Conservation (phyloP, 1,140 invertebrate genomes). For the Coboldia fuscipes region DNA sequence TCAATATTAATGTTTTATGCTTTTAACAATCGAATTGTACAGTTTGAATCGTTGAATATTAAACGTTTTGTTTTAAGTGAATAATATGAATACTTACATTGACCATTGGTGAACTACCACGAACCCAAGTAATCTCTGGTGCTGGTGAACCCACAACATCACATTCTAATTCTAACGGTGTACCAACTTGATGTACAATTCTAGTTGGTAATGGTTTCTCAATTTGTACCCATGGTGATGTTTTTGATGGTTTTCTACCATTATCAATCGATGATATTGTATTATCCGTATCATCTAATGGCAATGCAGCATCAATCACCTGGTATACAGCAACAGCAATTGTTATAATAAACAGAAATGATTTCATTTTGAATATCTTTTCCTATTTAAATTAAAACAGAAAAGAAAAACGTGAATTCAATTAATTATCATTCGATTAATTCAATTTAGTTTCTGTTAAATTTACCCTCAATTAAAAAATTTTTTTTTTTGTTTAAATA, state of each 20-base stretch:
- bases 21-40: too few relatives aligned
- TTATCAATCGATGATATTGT: slow-evolving; percentile 10
- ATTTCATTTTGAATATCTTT: too few relatives aligned
- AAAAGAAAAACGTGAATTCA: too few relatives aligned
- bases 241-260: slow-evolving; percentile 13
- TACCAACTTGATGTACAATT: slow-evolving; percentile 21
- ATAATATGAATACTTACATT: slow-evolving; percentile 31
- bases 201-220: slow-evolving; percentile 20
- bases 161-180: slow-evolving; percentile 36
- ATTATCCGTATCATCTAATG: slow-evolving; percentile 15
- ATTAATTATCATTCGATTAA: too few relatives aligned
- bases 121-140: slow-evolving; percentile 45
- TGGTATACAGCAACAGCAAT: too few relatives aligned
- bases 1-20: too few relatives aligned
- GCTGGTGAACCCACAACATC: slow-evolving; percentile 42
- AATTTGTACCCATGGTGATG: slow-evolving; percentile 31
- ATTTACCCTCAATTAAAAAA: too few relatives aligned
- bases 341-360: too few relatives aligned
- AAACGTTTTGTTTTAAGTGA: neutral
- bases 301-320: too few relatives aligned
- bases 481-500: too few relatives aligned
- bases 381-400: too few relatives aligned
- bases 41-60: slow-evolving; percentile 13
- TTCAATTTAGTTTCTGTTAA: too few relatives aligned
- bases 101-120: slow-evolving; percentile 30